Evolutionary conservation across 2,888 invertebrate genomes (phyloP).

Genomic region (Ochropacha duplaris): DNA sequence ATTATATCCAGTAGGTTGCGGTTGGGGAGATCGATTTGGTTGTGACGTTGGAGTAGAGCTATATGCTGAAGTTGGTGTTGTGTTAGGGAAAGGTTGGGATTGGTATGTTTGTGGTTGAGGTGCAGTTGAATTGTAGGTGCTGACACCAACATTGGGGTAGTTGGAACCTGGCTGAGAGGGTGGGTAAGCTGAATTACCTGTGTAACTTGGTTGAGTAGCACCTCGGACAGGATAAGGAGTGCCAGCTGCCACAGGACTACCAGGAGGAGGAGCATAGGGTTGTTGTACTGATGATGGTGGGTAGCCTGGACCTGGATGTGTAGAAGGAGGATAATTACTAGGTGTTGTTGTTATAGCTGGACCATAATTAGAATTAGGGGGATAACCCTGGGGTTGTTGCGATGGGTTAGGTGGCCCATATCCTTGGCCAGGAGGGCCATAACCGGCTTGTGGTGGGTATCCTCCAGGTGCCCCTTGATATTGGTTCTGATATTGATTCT

Average conservation of each 20-base stretch:
- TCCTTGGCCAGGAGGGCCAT: slow-evolving; percentile 86
- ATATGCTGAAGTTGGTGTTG: slow-evolving; percentile 78
- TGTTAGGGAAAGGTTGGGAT: slow-evolving; percentile 76
- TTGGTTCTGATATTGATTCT: slow-evolving; percentile 85
- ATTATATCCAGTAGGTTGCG: slow-evolving; percentile 80
- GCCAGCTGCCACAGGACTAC: slow-evolving; percentile 69
- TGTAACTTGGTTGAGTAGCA: slow-evolving; percentile 70
- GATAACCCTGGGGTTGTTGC: slow-evolving; percentile 86
- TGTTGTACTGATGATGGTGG: slow-evolving; percentile 75
- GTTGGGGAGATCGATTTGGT: slow-evolving; percentile 82
- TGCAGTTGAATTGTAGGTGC: slow-evolving; percentile 74
- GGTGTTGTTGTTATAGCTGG: slow-evolving; percentile 84
- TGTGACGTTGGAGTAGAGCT: slow-evolving; percentile 79
- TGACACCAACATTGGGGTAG: slow-evolving; percentile 76
- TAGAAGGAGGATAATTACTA: slow-evolving; percentile 82
- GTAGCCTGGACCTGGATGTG: slow-evolving; percentile 73
- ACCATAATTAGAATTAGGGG: slow-evolving; percentile 85
- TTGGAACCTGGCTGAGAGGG: slow-evolving; percentile 71
- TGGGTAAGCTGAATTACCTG: slow-evolving; percentile 74
- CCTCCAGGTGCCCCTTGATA: slow-evolving; percentile 81
- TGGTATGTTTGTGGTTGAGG: slow-evolving; percentile 78
- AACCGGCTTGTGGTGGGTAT: slow-evolving; percentile 87
- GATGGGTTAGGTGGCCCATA: slow-evolving; percentile 85
- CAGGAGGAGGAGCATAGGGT: slow-evolving; percentile 76
- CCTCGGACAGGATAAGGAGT: slow-evolving; percentile 74